These are phyloP conservation scores for Tetanocera ferruginea DNA, from an alignment of 2,888 invertebrate genomes.

Conservation along the genomic window DNA sequence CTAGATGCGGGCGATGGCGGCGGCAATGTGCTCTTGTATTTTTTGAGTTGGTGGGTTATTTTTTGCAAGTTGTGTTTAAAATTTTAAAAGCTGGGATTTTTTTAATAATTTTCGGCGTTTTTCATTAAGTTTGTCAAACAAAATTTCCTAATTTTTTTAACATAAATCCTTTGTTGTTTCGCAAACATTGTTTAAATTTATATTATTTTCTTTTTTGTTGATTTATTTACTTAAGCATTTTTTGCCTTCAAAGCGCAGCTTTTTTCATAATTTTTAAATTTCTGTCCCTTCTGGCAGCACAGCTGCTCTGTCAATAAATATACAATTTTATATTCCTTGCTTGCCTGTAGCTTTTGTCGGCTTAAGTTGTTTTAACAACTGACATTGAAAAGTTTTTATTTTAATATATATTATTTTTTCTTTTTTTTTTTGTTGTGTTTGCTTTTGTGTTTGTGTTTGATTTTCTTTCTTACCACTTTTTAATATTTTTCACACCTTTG, in stretches of 20 bases:
- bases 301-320: neutral
- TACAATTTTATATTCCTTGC: no score
- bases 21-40: slow-evolving; percentile 47
- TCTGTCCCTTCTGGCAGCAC: neutral
- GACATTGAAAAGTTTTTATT: neutral
- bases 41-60: neutral
- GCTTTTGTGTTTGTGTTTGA: neutral
- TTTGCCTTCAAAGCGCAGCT: neutral
- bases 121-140: neutral
- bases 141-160: no score
- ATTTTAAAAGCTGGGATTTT: neutral
- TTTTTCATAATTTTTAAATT: neutral
- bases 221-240: neutral
- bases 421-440: neutral
- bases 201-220: neutral
- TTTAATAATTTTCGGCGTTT: neutral
- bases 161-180: no score
- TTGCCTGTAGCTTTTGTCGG: no score
- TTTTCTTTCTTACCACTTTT: neutral
- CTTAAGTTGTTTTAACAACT: no score
- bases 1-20: slow-evolving; percentile 36
- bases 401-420: neutral
- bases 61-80: neutral
- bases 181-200: neutral
- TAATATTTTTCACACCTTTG: slow-evolving; percentile 20